Conservation (phyloP, 2,888 invertebrate genomes). For the Stegophylla sp. region DNA sequence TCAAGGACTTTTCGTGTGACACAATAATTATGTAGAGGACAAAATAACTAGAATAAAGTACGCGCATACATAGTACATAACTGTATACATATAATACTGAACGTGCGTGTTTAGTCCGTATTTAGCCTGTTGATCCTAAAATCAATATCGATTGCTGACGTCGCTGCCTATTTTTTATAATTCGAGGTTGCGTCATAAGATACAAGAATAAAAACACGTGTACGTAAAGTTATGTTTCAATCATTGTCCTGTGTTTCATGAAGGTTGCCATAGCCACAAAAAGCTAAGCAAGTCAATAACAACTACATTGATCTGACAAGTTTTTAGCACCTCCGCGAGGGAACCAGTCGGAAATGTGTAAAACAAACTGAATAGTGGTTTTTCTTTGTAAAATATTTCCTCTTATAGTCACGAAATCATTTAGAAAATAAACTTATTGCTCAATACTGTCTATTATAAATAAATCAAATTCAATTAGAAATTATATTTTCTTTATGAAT, state of each 20-base stretch:
- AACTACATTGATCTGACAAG: slow-evolving; percentile 18
- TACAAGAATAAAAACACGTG: slow-evolving; percentile 12
- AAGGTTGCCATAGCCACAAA: slow-evolving; percentile 49
- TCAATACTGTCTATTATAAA: not conserved
- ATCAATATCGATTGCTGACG: slow-evolving; percentile 31
- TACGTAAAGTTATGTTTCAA: slow-evolving; percentile 25
- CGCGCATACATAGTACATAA: not conserved
- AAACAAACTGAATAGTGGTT: not conserved
- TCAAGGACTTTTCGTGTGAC: slow-evolving; percentile 38
- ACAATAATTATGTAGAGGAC: slow-evolving; percentile 29
- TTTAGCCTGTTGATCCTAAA: slow-evolving; percentile 42
- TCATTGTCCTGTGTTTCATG: slow-evolving; percentile 24
- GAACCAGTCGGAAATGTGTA: not conserved
- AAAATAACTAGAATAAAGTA: slow-evolving; percentile 24
- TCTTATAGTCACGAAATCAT: not conserved
- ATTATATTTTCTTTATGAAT: not conserved
- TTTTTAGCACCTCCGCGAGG: not conserved
- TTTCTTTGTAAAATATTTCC: not conserved
- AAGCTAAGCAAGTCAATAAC: slow-evolving; percentile 16
- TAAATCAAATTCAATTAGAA: not conserved
- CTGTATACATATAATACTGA: not conserved
- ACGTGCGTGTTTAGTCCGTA: slow-evolving; percentile 27
- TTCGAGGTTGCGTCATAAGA: slow-evolving; percentile 15
- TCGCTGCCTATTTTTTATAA: slow-evolving; percentile 25
- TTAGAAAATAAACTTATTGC: not conserved